Evolutionary conservation across 2,888 invertebrate species (phyloP), one percentile per base, ranked within the genome.

Genomic region (Caenorhabditis sp.): DNA sequence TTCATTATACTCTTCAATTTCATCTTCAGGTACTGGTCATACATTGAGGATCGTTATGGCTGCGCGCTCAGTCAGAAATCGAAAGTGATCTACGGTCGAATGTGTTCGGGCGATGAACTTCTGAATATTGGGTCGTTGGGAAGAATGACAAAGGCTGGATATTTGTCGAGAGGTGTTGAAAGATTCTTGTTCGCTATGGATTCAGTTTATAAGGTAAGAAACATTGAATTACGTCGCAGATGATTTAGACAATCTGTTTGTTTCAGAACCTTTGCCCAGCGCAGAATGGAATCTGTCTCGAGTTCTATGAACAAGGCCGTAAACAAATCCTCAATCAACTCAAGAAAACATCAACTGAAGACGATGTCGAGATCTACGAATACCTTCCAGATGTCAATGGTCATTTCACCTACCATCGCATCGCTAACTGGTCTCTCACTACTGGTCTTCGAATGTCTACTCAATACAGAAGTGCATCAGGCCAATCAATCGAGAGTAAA

Each of bases 371-470:
- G 56, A 76, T 87, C 14, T 83, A 83, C 59, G 84, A 87, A 62
- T 82, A 80, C 66, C 66, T 83, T 65, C 77, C 80, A 31, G 73
- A 76, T 53, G 72, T 74, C n/a, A 78, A 76, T 52, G 68, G 67
- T 14, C 76, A 78, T 59, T 74, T 83, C 56, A 80, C 70, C 10
- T 85, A 85, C 57, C 70, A 73, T 31, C 65, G 86, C 79, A 75
- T 89, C 56, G 89, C 88, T 23, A 87, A 87, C 66, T 89, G 88
- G 88, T 86, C 87, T 0, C 58, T 80, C 52, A 62, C 67, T 7
- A 66, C 67, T 5, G 83, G 85, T 10, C 66, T 85, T 23, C 66
- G 77, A 60, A 71, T 83, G 70, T 66, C 72, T 8, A 72, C 77
- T 52, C 70, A 78, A 23, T 85, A 85, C 63, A 60, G 72, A 31